phyloP scores from a whole-genome alignment of 2,113 vertebrate species.

The Panthera tigris region DNA sequence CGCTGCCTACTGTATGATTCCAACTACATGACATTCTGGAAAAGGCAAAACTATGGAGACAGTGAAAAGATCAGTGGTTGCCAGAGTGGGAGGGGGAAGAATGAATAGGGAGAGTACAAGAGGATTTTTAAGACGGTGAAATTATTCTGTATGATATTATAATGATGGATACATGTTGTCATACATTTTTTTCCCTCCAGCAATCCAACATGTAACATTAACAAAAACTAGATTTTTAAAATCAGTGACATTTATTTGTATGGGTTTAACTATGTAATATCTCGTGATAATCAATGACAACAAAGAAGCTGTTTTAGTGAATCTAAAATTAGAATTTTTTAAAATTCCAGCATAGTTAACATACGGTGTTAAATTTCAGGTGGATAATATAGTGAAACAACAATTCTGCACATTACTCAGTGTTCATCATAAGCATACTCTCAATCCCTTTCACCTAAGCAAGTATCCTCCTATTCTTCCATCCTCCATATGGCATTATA shows the following conservation, averaged over 20 bases:
- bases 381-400: background rate
- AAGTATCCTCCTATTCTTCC: background rate
- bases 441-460: background rate
- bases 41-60: background rate
- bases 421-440: background rate
- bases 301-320: background rate
- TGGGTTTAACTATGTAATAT: background rate
- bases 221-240: constrained; percentile 20
- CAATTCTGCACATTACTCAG: background rate
- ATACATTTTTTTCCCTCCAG: background rate
- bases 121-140: background rate
- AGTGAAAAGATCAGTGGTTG: background rate
- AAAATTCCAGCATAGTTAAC: background rate
- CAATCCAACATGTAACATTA: background rate
- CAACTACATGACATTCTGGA: background rate
- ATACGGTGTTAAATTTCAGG: background rate
- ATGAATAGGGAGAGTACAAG: background rate
- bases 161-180: background rate
- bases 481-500: background rate
- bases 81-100: background rate
- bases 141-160: background rate
- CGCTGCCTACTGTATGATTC: background rate
- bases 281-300: background rate
- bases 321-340: constrained; percentile 29
- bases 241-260: background rate